Evolutionary conservation across 2,113 vertebrate species (phyloP).

Genomic region (Calypte anna): DNA sequence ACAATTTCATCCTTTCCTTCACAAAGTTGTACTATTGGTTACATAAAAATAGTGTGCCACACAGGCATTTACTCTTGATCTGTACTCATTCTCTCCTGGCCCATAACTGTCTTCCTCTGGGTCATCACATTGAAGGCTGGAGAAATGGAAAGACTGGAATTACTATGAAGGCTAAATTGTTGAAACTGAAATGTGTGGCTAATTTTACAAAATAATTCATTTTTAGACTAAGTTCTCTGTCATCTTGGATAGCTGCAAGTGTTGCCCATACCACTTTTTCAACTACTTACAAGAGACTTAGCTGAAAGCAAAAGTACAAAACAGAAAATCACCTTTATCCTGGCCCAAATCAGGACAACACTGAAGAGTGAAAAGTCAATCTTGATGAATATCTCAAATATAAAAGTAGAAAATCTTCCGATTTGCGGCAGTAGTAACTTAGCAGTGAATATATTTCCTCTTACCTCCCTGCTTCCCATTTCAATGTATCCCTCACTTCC

Average conservation of each 20-base stretch:
- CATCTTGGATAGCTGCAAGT: not conserved
- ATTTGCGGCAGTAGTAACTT: not conserved
- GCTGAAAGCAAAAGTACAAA: too few species aligned
- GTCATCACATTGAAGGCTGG: not conserved
- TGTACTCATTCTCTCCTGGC: not conserved
- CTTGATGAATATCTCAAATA: not conserved
- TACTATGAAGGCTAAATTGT: not conserved
- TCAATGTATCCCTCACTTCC: not conserved
- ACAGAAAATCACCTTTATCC: too few species aligned
- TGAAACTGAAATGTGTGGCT: not conserved
- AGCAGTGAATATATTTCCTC: not conserved
- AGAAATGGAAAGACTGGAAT: not conserved
- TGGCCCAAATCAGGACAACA: not conserved
- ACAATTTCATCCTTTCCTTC: not conserved
- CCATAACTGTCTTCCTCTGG: not conserved
- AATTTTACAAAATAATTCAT: not conserved
- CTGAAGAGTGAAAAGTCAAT: not conserved
- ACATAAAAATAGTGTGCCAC: not conserved
- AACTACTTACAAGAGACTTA: too few species aligned
- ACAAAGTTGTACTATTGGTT: not conserved
- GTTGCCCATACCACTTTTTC: not conserved
- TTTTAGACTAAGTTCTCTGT: not conserved
- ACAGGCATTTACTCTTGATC: not conserved
- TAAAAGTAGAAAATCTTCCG: not conserved
- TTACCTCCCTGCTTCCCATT: accelerated